These are phyloP conservation scores for Hydroisotoma schaefferi DNA, from an alignment of 2,888 invertebrate genomes.

Conservation along the genomic window DNA sequence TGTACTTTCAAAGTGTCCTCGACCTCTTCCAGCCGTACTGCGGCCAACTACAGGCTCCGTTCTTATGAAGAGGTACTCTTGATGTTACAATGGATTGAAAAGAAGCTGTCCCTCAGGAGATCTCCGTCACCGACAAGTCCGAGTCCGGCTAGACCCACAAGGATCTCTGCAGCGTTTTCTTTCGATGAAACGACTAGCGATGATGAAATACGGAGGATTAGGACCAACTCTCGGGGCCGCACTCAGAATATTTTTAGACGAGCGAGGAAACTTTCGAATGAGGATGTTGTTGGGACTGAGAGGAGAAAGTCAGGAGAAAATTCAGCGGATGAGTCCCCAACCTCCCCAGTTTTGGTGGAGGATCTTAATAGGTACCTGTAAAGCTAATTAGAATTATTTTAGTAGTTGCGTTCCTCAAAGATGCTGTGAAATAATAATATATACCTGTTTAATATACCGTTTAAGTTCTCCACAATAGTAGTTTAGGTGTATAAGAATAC, in stretches of 20 bases:
- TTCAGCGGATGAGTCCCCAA: slow-evolving; percentile 25
- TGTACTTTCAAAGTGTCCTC: slow-evolving; percentile 53
- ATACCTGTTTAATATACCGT: too few species aligned
- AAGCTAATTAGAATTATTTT: too few species aligned
- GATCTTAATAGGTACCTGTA: slow-evolving; percentile 31
- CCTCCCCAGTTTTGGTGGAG: slow-evolving; percentile 23
- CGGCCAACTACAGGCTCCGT: slow-evolving; percentile 53
- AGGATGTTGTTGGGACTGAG: not conserved
- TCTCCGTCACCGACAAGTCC: slow-evolving; percentile 38
- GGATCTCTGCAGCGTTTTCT: slow-evolving; percentile 33
- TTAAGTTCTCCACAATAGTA: too few species aligned
- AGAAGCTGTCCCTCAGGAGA: slow-evolving; percentile 32
- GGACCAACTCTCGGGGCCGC: slow-evolving; percentile 46
- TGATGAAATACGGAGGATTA: slow-evolving; percentile 44
- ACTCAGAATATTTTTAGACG: slow-evolving; percentile 47
- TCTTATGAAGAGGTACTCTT: slow-evolving; percentile 53
- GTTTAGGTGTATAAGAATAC: too few species aligned
- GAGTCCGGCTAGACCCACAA: slow-evolving; percentile 23
- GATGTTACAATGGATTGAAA: slow-evolving; percentile 52
- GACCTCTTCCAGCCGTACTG: slow-evolving; percentile 52
- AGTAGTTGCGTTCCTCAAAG: too few species aligned
- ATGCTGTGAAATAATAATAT: too few species aligned
- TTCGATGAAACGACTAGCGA: slow-evolving; percentile 45
- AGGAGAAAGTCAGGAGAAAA: slow-evolving; percentile 19
- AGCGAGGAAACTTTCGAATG: not conserved